Evolutionary conservation across 2,888 invertebrate genomes (phyloP).

Genomic region (Eristalis intricaria): DNA sequence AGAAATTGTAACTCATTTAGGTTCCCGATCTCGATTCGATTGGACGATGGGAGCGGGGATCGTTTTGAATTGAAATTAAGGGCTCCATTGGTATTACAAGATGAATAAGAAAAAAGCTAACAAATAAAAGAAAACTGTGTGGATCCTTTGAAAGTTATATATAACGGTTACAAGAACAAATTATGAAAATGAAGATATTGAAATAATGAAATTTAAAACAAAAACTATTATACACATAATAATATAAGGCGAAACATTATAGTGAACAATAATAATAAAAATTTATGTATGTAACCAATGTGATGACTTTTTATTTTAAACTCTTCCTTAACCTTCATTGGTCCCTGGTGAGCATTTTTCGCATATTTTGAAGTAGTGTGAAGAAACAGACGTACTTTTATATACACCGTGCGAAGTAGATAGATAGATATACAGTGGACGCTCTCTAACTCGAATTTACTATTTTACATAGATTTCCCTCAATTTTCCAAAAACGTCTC

Average conservation of each 20-base stretch:
- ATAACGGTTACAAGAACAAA: constrained; percentile 54
- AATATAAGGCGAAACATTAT: constrained; percentile 63
- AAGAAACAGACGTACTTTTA: too few relatives aligned
- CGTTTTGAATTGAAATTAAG: constrained; percentile 4
- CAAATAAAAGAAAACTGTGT: constrained; percentile 24
- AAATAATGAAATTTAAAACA: constrained; percentile 32
- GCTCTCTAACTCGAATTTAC: too few relatives aligned
- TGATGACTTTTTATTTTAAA: background rate
- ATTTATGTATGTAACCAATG: constrained; percentile 72
- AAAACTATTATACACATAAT: constrained; percentile 67
- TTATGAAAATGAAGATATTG: constrained; percentile 47
- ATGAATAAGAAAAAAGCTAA: background rate
- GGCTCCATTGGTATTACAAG: constrained; percentile 53
- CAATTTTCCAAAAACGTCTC: too few relatives aligned
- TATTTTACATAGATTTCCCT: too few relatives aligned
- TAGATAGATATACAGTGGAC: too few relatives aligned
- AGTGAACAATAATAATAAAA: constrained; percentile 72
- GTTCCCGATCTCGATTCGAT: background rate
- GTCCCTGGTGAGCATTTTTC: too few relatives aligned
- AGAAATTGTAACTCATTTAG: constrained; percentile 29
- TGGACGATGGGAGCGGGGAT: constrained; percentile 1
- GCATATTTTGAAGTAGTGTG: too few relatives aligned
- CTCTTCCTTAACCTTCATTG: too few relatives aligned
- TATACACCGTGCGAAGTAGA: too few relatives aligned
- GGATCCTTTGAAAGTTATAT: constrained; percentile 60